These are phyloP conservation scores for Drosophila prosaltans DNA, from an alignment of 1,140 invertebrate species.

Conservation along the genomic window DNA sequence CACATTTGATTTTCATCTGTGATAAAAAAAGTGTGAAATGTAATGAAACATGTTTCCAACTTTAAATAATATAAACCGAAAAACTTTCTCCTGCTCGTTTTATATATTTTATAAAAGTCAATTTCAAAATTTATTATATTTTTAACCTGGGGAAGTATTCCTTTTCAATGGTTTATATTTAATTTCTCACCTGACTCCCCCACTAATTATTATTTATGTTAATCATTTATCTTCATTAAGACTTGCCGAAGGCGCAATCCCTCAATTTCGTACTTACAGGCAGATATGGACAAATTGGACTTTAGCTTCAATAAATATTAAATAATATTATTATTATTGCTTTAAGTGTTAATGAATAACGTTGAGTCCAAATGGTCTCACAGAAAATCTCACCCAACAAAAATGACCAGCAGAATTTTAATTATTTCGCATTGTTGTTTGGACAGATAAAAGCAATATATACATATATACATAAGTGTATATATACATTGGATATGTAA, in stretches of 20 bases:
- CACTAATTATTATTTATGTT: not conserved
- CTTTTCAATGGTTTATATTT: not conserved
- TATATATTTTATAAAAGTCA: no score
- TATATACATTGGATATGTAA: not conserved
- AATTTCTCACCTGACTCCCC: not conserved
- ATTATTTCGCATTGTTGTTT: constrained; percentile 59
- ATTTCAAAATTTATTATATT: no score
- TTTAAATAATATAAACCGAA: no score
- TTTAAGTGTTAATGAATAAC: constrained; percentile 33
- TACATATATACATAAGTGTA: constrained; percentile 5
- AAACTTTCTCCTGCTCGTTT: no score
- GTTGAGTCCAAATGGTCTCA: constrained; percentile 25
- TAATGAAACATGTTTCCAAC: no score
- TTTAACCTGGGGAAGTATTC: no score
- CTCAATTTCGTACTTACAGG: not conserved
- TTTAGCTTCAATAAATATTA: constrained; percentile 10
- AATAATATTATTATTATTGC: constrained; percentile 22
- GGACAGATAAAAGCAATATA: constrained; percentile 1
- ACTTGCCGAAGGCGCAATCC: not conserved
- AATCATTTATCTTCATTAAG: not conserved
- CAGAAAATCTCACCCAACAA: constrained; percentile 6
- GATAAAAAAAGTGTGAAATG: not conserved
- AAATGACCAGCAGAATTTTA: constrained; percentile 47
- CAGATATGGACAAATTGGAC: constrained; percentile 10
- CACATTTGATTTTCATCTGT: not conserved